These are phyloP conservation scores for Heliconius charithonia DNA, from an alignment of 2,888 invertebrate genomes.

Conservation along the genomic window DNA sequence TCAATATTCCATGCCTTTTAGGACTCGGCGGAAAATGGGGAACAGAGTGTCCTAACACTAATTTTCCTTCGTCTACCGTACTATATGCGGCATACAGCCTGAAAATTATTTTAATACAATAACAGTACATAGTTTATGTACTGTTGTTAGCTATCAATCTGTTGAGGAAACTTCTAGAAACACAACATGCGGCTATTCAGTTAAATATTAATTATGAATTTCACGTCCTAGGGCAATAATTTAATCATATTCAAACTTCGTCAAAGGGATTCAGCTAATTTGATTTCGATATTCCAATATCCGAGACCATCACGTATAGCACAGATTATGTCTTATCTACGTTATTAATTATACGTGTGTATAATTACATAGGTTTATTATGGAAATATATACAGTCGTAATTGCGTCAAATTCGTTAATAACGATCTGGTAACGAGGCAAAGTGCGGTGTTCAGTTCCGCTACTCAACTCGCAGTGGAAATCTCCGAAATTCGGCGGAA, in stretches of 20 bases:
- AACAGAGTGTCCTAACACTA: no score
- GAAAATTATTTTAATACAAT: no score
- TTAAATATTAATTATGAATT: slow-evolving; percentile 27
- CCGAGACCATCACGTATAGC: slow-evolving; percentile 17
- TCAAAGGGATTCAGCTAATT: slow-evolving; percentile 44
- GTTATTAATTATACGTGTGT: background rate
- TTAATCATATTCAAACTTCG: slow-evolving; percentile 28
- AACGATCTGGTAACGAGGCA: background rate
- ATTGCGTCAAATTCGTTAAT: background rate
- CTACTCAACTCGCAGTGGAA: background rate
- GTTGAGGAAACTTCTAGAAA: background rate
- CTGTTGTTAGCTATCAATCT: background rate
- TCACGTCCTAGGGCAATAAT: slow-evolving; percentile 25
- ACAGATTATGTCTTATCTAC: slow-evolving; percentile 7
- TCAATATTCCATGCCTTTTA: no score
- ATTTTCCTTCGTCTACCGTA: no score
- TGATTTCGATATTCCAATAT: slow-evolving; percentile 35
- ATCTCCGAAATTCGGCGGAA: background rate
- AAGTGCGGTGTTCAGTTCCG: background rate
- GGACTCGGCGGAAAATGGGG: no score
- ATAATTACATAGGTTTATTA: background rate
- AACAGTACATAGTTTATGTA: no score
- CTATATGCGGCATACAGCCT: no score
- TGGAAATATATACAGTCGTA: background rate
- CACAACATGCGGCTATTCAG: background rate